Evolutionary conservation across 92 coral and sea anemone species (phyloP), one percentile per base, ranked within the genome.

Genomic region (Ricordea florida): DNA sequence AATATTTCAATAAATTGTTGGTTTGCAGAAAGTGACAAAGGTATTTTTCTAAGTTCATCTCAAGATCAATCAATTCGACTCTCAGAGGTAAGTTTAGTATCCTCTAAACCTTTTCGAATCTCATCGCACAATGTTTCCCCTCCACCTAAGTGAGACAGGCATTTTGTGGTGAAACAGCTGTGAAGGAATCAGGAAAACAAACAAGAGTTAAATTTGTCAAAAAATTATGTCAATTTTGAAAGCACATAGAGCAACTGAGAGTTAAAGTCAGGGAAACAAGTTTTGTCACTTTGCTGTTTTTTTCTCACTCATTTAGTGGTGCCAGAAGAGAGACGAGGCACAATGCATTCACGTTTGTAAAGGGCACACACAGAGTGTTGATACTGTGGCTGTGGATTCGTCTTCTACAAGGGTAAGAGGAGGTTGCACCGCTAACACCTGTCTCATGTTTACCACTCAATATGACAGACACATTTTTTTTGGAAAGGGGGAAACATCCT

Each of bases 291-390:
- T 27, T 0, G 4, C 10, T 5, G 43, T 41, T 9, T 66, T 66
- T 14, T 59, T 71, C 48, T 28, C 28, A 18, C 43, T 47, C 45
- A 48, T 45, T 33, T 58, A 94, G 98, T 94, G 98, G 92, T 71
- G 73, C 11, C 72, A 78, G 21, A 38, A 51, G 10, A 76, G 68
- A 15, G 76, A 66, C 15, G 41, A 45, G 18, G 62, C 86, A 33
- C 58, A 83, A 8, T 89, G 97, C 51, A 48, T 89, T 21, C 93
- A 92, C 49, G 58, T 96, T n/a, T 96, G 99, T 69, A 96, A 96
- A 84, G 99, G 99, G 1, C 99, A 96, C 56, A 56, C 97, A 7
- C 97, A 89, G 47, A 96, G 99, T 92, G 99, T 96, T 3, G 99
- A 96, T 35, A 60, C 93, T 41, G 10, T 96, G 32, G 88, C 97